Evolutionary conservation across 2,888 invertebrate genomes (phyloP), one percentile per base, ranked within the genome.

Genomic region (Stenichneumon culpator): DNA sequence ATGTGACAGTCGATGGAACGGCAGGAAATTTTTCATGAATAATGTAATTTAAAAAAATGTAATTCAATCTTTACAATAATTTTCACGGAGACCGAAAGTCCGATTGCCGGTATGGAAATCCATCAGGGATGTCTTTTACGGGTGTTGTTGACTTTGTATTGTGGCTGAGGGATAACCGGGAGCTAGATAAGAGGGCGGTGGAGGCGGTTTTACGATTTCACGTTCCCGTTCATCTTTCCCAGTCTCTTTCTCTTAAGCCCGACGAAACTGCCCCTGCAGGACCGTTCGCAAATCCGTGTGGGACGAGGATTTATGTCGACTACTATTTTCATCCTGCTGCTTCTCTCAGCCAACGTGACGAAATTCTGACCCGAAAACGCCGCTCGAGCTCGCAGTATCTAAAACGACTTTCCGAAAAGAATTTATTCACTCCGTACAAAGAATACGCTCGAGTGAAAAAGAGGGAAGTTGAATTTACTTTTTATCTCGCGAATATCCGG

Each of bases 301-400:
- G 77, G 54, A 78, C 77, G 25, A 68, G 44, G 54, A 78, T 78
- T 78, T 54, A 78, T 68, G 54, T 44, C 28, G 52, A 54, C 25
- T 68, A 44, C 44, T n/a, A 28, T 28, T 50, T 28, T 54, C 39
- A 16, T 54, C 54, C 39, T n/a, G 32, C 28, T 2, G 36, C n/a
- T 19, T 50, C 19, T 28, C 69, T 50, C 44, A 22, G 16, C 57
- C 5, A 6, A 68, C 54, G 39, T 39, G 44, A 68, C 52, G 22
- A 50, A 65, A 19, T 44, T 28, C 25, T 22, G 47, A 19, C 47
- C 63, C 44, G n/a, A 19, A 9, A 50, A 3, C 65, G 11, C 22
- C n/a, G 25, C 47, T 14, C 28, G 57, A 47, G 47, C 3, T 25
- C 19, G 32, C 9, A 19, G 65, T 22, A 50, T 77, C 52, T 54